Evolutionary conservation across 2,113 vertebrate genomes (phyloP).

Genomic region (Laterallus jamaicensis): DNA sequence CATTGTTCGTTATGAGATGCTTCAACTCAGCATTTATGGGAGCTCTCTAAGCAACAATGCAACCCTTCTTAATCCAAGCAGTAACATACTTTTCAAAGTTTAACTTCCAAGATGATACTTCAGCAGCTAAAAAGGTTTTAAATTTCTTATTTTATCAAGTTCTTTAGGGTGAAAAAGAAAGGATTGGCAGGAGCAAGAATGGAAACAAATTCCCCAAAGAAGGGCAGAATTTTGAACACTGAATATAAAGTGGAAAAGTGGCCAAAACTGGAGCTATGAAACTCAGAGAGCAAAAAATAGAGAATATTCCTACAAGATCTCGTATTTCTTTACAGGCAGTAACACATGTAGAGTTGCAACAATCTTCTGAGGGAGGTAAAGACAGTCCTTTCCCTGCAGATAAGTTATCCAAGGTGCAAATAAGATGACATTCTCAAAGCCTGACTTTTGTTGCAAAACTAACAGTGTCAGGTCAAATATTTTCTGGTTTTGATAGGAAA

Average conservation of each 20-base stretch:
- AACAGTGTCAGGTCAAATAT: not conserved
- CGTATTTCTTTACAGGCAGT: not conserved
- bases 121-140: slow-evolving; percentile 6
- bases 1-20: slow-evolving; percentile 15
- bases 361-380: not conserved
- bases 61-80: slow-evolving; percentile 37
- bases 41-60: slow-evolving; percentile 21
- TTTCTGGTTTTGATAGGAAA: not conserved
- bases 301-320: not conserved
- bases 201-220: not conserved
- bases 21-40: slow-evolving; percentile 8
- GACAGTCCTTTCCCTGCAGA: not conserved
- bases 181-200: not conserved
- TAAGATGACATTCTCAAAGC: not conserved
- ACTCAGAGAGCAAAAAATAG: not conserved
- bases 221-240: not conserved
- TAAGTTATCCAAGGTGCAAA: not conserved
- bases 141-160: not conserved
- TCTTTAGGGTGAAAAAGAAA: not conserved
- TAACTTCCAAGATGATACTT: slow-evolving; percentile 21
- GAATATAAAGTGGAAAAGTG: not conserved
- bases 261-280: not conserved
- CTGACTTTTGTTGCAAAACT: not conserved
- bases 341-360: not conserved
- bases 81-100: slow-evolving; percentile 16